Percentiles rank a stretch among this genome's conserved stretches.
phyloP scores from a whole-genome alignment of 2,888 invertebrate species.

The Brenthis ino region DNA sequence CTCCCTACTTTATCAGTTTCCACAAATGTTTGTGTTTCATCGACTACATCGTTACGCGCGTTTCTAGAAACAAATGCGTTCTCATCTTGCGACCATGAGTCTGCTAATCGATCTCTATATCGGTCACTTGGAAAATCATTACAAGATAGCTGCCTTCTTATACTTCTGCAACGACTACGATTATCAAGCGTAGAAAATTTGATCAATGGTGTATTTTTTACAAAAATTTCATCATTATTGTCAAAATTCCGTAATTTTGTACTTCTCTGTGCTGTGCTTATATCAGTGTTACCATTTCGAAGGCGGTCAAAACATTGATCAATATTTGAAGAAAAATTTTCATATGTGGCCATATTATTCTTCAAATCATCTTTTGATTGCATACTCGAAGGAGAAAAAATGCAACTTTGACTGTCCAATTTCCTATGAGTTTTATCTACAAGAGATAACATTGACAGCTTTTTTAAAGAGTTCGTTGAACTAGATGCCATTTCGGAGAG shows the following conservation, averaged over 20 bases:
- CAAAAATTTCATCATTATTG: constrained; percentile 64
- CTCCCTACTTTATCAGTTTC: constrained; percentile 66
- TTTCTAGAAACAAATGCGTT: constrained; percentile 61
- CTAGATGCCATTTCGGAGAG: constrained; percentile 75
- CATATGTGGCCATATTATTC: constrained; percentile 64
- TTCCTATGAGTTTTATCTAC: constrained; percentile 72
- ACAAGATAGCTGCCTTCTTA: constrained; percentile 77
- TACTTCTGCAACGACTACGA: constrained; percentile 73
- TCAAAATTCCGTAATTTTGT: constrained; percentile 73
- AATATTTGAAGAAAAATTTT: constrained; percentile 76
- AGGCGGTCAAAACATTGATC: constrained; percentile 78
- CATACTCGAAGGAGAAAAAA: constrained; percentile 66
- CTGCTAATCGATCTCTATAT: constrained; percentile 64
- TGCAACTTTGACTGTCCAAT: constrained; percentile 73
- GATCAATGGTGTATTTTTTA: constrained; percentile 63
- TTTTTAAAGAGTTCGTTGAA: constrained; percentile 72
- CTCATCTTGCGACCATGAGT: constrained; percentile 66
- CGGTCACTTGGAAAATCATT: constrained; percentile 77
- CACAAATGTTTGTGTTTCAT: constrained; percentile 65
- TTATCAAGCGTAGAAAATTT: constrained; percentile 78
- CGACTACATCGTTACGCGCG: constrained; percentile 63
- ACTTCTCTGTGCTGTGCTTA: constrained; percentile 57
- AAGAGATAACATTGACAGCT: constrained; percentile 74
- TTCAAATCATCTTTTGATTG: constrained; percentile 70
- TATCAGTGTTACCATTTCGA: constrained; percentile 59